These are phyloP conservation scores for Deroplatys truncata DNA, from an alignment of 2,888 invertebrate species.

Conservation along the genomic window DNA sequence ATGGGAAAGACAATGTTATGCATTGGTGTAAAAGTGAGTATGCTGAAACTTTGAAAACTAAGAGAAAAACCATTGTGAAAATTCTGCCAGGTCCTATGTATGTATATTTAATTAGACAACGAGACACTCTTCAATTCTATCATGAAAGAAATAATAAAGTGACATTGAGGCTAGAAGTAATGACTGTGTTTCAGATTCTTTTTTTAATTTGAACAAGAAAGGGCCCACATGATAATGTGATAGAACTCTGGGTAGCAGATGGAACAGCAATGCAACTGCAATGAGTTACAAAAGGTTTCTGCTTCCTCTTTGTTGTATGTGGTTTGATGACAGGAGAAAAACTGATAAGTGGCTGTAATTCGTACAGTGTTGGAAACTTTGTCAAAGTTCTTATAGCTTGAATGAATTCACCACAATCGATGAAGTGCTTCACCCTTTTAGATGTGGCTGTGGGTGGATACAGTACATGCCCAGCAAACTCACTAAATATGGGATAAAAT, in stretches of 20 bases:
- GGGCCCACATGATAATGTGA: conserved; percentile 26
- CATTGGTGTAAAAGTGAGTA: too few species aligned
- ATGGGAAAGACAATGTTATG: too few species aligned
- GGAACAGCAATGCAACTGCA: conserved; percentile 11
- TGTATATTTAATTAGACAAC: neutral
- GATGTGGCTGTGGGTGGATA: too few species aligned
- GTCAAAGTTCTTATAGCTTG: too few species aligned
- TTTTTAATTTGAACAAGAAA: conserved; percentile 28
- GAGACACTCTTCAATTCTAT: neutral
- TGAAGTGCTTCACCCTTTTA: too few species aligned
- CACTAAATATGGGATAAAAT: neutral
- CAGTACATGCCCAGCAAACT: too few species aligned
- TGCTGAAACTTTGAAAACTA: neutral
- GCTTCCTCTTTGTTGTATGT: conserved; percentile 17
- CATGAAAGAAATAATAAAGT: neutral
- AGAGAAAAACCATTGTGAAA: neutral
- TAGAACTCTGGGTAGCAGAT: conserved; percentile 25
- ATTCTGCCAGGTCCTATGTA: neutral
- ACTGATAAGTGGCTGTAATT: too few species aligned
- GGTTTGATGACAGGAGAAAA: conserved; percentile 26
- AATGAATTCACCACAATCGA: too few species aligned
- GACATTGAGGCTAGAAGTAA: neutral
- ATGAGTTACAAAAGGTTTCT: conserved; percentile 21
- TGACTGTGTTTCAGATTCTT: conserved; percentile 21
- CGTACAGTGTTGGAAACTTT: too few species aligned